Base-by-base conservation (phyloP, 2,797 vertebrate species). In the Melanotaenia nigrans region DNA sequence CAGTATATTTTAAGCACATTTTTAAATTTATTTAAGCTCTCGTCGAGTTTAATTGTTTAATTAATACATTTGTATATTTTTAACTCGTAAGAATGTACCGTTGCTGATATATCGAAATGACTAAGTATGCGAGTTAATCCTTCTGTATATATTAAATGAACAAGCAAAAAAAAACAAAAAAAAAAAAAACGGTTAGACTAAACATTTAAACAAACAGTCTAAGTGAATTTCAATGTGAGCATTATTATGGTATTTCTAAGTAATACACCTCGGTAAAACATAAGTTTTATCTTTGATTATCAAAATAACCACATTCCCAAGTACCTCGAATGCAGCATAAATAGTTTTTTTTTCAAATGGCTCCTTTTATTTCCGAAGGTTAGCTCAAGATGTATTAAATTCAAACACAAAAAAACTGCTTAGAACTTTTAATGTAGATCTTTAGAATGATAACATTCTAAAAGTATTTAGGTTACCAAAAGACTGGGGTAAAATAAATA, bases 291-390 rank as follows among this genome's bases (percentile, higher is more conserved):
- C 0, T 51, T 0, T 1, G 3, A 30, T 45, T 1, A 0, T 45
- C 5, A 1, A 1, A 32, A 30, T 0, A 53, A 16, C 69, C 0
- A 14, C 55, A 78, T 65, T 38, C 9, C 3, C 0, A 0, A 9
- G 3, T 2, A 6, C 1, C 1, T 0, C 62, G 69, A 87, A 89
- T 0, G 78, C 71, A 69, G 5, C 87, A 74, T 6, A 25, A 20
- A 42, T 18, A 35, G 25, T 25, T 25, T 25, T 25, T 25, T 25
- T n/a, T 47, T 42, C 14, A 16, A 16, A 14, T 42, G 36, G 12
- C 11, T 38, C 12, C 11, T 38, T 12, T 14, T 1, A 30, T 10
- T 28, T 9, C 13, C 66, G n/a, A 3, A 5, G 47, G n/a, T 16
- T 51, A 1, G 2, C 9, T 22, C 47, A 51, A 51, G 47, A 10